Conservation (phyloP, 1,140 invertebrate species). For the Phortica variegata region DNA sequence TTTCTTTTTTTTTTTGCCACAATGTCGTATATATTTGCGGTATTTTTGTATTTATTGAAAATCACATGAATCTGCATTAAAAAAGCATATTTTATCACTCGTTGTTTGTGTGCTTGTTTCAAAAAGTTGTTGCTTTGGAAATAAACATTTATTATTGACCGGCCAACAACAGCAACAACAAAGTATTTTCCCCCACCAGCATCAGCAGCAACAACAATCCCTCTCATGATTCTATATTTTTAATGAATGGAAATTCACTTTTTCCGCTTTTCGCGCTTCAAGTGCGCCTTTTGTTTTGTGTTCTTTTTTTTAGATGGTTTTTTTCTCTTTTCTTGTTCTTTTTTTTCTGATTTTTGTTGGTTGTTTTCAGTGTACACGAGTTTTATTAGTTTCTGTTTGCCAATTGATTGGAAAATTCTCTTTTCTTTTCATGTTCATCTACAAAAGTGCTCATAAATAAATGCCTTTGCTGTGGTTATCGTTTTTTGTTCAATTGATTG, state of each 20-base stretch:
- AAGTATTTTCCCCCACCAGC: no score
- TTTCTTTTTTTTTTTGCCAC: conserved; percentile 29
- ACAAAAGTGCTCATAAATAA: no score
- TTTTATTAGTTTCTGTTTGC: conserved; percentile 48
- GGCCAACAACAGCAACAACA: no score
- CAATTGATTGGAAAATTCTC: conserved; percentile 54
- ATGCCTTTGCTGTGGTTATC: no score
- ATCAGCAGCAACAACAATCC: no score
- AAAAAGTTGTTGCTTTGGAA: conserved; percentile 25
- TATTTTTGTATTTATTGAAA: conserved; percentile 34
- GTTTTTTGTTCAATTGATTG: no score
- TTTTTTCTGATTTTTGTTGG: conserved; percentile 9
- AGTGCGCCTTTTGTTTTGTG: no score
- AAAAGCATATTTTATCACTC: conserved; percentile 45
- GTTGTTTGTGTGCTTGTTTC: conserved; percentile 15
- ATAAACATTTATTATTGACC: conserved; percentile 34
- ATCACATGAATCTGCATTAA: conserved; percentile 41
- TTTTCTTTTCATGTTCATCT: conserved; percentile 54
- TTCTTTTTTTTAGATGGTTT: conserved; percentile 24
- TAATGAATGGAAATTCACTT: conserved; percentile 52
- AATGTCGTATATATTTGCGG: no score
- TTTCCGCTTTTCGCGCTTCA: no score
- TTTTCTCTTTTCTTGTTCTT: conserved; percentile 12
- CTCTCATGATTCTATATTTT: conserved; percentile 49
- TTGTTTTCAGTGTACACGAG: conserved; percentile 28